Percentiles rank a stretch among this genome's conserved stretches.
Conservation (phyloP, 1,140 invertebrate species). For the Cherax quadricarinatus region DNA sequence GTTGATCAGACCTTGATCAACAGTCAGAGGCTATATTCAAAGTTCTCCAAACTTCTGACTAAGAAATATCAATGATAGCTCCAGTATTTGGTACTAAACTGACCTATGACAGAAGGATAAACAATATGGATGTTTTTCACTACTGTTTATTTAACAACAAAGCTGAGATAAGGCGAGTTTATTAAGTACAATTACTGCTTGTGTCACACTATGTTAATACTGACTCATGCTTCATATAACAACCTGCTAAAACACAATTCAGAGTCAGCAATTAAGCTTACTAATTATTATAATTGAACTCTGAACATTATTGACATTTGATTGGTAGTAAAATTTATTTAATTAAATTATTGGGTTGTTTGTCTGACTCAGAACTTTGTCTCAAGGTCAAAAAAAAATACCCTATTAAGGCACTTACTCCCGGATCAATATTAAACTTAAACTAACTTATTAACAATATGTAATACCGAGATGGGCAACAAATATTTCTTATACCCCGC, state of each 20-base stretch:
- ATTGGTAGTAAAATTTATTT: not conserved
- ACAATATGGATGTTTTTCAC: not conserved
- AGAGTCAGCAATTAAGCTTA: not conserved
- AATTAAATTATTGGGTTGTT: not conserved
- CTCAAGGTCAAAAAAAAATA: not conserved
- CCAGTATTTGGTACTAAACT: too few relatives aligned
- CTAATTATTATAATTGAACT: not conserved
- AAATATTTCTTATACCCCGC: not conserved
- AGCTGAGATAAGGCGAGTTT: not conserved
- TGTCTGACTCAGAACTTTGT: not conserved
- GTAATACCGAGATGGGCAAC: not conserved
- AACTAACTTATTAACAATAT: not conserved
- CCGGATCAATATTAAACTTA: not conserved
- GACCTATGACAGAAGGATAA: not conserved
- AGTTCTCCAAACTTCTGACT: too few relatives aligned
- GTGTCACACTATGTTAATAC: not conserved
- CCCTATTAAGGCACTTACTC: not conserved
- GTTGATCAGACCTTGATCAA: too few relatives aligned
- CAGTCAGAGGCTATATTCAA: too few relatives aligned
- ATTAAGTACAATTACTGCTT: conserved; percentile 13
- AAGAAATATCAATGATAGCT: too few relatives aligned
- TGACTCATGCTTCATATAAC: not conserved
- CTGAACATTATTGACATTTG: not conserved
- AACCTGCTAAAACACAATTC: not conserved
- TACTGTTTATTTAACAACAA: not conserved